Percentiles rank a stretch among this genome's conserved stretches.
Evolutionary conservation across 2,797 vertebrate genomes (phyloP).

Genomic region (Pelobates cultripes): DNA sequence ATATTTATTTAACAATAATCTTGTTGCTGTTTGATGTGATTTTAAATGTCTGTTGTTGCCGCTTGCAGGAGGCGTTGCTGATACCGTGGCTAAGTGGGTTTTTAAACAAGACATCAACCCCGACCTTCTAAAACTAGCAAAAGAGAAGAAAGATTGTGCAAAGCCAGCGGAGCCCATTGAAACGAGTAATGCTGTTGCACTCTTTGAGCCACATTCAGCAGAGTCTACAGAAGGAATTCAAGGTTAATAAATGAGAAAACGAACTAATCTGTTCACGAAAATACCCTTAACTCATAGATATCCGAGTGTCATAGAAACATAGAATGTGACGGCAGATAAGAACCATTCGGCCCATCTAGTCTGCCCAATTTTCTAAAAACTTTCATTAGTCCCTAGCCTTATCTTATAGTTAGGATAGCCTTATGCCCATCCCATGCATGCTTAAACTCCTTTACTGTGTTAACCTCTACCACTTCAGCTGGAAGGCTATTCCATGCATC

Average conservation of each 20-base stretch:
- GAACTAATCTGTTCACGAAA: not conserved
- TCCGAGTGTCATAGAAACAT: too few species aligned
- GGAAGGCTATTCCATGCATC: too few species aligned
- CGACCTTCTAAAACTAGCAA: constrained; percentile 74
- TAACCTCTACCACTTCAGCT: too few species aligned
- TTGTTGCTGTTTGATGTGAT: not conserved
- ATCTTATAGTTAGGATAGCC: too few species aligned
- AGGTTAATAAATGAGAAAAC: constrained; percentile 58
- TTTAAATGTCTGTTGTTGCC: not conserved
- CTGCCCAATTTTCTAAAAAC: too few species aligned
- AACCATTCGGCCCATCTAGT: too few species aligned
- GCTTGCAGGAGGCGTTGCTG: constrained; percentile 86
- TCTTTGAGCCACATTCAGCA: constrained; percentile 61
- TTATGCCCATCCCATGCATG: too few species aligned
- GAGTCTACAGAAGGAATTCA: constrained; percentile 62
- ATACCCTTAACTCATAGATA: too few species aligned
- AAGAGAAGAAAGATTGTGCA: constrained; percentile 63
- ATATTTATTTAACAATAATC: too few species aligned
- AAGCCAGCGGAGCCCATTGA: constrained; percentile 63
- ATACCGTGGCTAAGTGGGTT: constrained; percentile 92
- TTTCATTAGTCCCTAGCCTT: too few species aligned
- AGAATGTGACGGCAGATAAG: too few species aligned
- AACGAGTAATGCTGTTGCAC: constrained; percentile 43
- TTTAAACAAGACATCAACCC: constrained; percentile 87
- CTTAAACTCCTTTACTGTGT: too few species aligned